Percentiles rank a stretch among this genome's conserved stretches.
These are phyloP conservation scores for Mionectes macconnelli DNA, from an alignment of 2,113 vertebrate species.

Conservation along the genomic window DNA sequence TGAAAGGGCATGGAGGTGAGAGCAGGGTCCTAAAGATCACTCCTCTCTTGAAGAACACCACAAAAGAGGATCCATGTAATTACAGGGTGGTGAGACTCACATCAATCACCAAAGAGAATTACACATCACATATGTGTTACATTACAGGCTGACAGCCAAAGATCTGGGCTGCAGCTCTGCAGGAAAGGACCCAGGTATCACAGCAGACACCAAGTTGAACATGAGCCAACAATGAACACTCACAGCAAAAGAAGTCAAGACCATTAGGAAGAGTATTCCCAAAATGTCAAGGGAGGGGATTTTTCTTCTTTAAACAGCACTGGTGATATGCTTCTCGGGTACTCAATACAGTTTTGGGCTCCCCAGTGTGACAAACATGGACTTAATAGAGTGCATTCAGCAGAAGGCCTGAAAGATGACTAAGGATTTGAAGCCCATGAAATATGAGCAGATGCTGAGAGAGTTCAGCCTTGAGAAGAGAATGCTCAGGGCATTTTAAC, in stretches of 20 bases:
- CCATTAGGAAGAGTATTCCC: neutral
- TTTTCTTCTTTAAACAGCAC: neutral
- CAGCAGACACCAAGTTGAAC: neutral
- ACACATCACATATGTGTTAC: neutral
- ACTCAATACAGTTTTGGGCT: neutral
- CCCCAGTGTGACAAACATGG: rapidly evolving
- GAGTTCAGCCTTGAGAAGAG: neutral
- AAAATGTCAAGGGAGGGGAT: neutral
- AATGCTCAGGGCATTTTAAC: neutral
- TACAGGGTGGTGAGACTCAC: neutral
- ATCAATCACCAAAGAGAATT: neutral
- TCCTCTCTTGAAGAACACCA: neutral
- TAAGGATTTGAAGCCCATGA: neutral
- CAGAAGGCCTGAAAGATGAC: neutral
- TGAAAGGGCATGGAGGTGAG: neutral
- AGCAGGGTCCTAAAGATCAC: neutral
- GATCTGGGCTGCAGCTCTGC: neutral
- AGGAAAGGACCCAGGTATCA: neutral
- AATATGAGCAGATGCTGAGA: neutral
- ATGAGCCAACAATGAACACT: neutral
- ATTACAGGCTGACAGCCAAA: neutral
- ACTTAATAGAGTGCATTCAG: neutral
- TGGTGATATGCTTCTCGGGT: neutral
- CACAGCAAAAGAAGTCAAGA: neutral
- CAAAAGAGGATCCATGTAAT: neutral